A percentile compares a stretch with the other conserved stretches of the same genome.
Conservation (phyloP, 1,140 invertebrate species). For the Spodoptera litura region DNA sequence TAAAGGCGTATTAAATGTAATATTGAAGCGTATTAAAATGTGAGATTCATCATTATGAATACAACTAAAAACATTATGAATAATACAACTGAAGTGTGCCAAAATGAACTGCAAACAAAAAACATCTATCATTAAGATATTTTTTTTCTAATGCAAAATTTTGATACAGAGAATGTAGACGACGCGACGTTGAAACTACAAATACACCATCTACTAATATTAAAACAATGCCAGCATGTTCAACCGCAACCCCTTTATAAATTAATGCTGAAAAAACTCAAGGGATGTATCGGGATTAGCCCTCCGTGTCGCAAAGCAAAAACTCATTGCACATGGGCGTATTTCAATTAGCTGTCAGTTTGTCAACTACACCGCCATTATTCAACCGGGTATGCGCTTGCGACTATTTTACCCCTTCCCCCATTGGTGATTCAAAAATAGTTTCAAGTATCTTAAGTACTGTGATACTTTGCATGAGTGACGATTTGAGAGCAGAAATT, state of each 20-base stretch:
- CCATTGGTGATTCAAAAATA: slow-evolving; percentile 54
- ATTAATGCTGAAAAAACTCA: slow-evolving; percentile 60
- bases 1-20: neutral
- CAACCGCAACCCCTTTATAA: slow-evolving; percentile 62
- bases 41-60: no score
- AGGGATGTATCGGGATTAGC: slow-evolving; percentile 77
- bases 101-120: no score
- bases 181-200: neutral
- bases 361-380: slow-evolving; percentile 77
- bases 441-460: slow-evolving; percentile 32
- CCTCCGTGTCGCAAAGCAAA: slow-evolving; percentile 72
- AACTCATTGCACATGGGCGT: slow-evolving; percentile 83
- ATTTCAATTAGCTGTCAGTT: slow-evolving; percentile 84
- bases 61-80: no score
- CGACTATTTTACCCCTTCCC: slow-evolving; percentile 46
- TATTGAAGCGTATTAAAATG: no score
- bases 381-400: slow-evolving; percentile 52
- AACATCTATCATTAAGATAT: no score
- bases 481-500: neutral
- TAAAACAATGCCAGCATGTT: slow-evolving; percentile 58
- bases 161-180: no score
- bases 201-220: slow-evolving; percentile 32
- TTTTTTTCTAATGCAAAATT: no score
- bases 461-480: slow-evolving; percentile 17
- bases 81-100: no score